A percentile compares a stretch with the other conserved stretches of the same genome.
phyloP scores from a whole-genome alignment of 2,888 invertebrate genomes.

The Blastobasis lacticolella region DNA sequence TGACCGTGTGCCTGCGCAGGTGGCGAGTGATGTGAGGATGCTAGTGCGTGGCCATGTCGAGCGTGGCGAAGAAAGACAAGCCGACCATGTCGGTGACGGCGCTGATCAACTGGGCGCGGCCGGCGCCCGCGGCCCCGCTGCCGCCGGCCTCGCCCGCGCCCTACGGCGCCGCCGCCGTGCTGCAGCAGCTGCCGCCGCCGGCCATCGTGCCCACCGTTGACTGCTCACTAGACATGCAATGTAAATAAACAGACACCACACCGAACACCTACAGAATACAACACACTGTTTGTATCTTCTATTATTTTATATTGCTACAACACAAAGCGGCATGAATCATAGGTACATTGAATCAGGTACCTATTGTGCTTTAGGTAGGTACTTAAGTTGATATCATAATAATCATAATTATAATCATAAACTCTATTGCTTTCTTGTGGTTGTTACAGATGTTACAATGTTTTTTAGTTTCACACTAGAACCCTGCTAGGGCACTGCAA shows the following conservation, averaged over 20 bases:
- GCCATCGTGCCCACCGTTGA: conserved; percentile 51
- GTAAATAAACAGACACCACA: conserved; percentile 35
- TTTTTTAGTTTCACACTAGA: no score
- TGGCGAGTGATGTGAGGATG: conserved; percentile 66
- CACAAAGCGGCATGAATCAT: no score
- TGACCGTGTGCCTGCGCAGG: conserved; percentile 34
- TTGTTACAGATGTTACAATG: no score
- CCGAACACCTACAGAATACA: no score
- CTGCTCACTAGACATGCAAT: conserved; percentile 65
- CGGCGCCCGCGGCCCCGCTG: conserved; percentile 46
- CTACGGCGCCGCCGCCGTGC: conserved; percentile 25
- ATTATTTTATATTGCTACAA: no score
- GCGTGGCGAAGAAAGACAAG: conserved; percentile 88
- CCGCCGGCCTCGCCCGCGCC: conserved; percentile 45
- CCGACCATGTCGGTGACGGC: conserved; percentile 91
- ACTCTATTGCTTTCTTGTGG: no score
- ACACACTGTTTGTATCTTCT: no score
- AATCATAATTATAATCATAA: no score
- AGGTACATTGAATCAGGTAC: no score
- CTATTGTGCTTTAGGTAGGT: no score
- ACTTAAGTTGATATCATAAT: no score
- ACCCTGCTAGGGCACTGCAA: no score
- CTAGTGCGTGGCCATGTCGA: conserved; percentile 66
- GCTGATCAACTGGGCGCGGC: conserved; percentile 82
- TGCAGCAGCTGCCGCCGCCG: conserved; percentile 43